These are phyloP conservation scores for Apamea epomidion DNA, from an alignment of 2,888 invertebrate genomes.

Conservation along the genomic window DNA sequence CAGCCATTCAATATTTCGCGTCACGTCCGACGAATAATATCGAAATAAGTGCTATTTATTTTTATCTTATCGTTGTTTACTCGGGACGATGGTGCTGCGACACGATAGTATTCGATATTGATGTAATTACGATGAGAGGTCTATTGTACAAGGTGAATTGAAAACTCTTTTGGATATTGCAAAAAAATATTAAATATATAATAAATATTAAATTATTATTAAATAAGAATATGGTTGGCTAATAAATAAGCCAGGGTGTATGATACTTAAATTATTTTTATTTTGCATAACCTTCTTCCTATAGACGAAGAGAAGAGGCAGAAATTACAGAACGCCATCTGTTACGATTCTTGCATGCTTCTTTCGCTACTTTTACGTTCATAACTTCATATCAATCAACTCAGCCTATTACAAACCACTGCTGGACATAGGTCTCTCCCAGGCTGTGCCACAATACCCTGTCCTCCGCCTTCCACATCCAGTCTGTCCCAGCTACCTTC, in stretches of 20 bases:
- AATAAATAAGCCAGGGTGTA: not conserved
- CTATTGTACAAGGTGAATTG: not conserved
- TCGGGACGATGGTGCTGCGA: constrained; percentile 4
- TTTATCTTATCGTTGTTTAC: constrained; percentile 49
- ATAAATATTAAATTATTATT: too few relatives aligned
- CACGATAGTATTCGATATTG: constrained; percentile 9
- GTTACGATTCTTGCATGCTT: not conserved
- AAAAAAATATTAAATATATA: too few relatives aligned
- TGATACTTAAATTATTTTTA: not conserved
- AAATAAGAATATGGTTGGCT: not conserved
- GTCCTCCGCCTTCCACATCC: too few relatives aligned
- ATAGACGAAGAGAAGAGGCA: not conserved
- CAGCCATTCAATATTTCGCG: constrained; percentile 59
- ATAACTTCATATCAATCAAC: too few relatives aligned
- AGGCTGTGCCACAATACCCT: too few relatives aligned
- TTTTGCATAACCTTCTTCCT: not conserved
- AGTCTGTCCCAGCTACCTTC: too few relatives aligned
- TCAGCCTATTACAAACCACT: too few relatives aligned
- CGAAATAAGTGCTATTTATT: constrained; percentile 66
- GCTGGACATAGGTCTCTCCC: too few relatives aligned
- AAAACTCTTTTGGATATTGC: not conserved
- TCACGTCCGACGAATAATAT: constrained; percentile 66
- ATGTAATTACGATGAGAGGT: constrained; percentile 33
- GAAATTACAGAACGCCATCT: not conserved
- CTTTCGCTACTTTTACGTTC: not conserved